phyloP scores from a whole-genome alignment of 1,140 invertebrate genomes.

The Tyrophagus putrescentiae region DNA sequence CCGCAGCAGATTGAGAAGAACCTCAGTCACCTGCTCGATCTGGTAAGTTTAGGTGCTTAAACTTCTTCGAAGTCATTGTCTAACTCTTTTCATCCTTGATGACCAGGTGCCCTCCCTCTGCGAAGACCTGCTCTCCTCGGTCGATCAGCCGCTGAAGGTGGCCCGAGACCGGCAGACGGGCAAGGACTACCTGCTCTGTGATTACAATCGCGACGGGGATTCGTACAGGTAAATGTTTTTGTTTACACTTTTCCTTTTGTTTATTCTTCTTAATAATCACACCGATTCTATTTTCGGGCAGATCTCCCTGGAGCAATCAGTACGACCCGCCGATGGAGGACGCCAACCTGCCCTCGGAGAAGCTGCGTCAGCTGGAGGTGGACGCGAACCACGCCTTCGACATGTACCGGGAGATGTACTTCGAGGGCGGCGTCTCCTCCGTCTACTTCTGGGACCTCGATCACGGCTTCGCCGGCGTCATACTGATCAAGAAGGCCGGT shows the following conservation, averaged over 20 bases:
- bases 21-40: slow-evolving; percentile 87
- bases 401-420: slow-evolving; percentile 96
- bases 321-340: slow-evolving; percentile 96
- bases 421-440: slow-evolving; percentile 96
- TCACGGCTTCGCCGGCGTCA: slow-evolving; percentile 96
- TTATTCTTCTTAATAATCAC: not conserved
- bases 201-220: slow-evolving; percentile 98
- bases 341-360: slow-evolving; percentile 93
- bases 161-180: slow-evolving; percentile 82
- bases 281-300: slow-evolving; percentile 38
- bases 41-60: slow-evolving; percentile 43
- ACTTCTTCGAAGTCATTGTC: not conserved
- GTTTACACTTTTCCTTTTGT: not conserved
- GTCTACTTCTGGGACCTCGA: slow-evolving; percentile 99
- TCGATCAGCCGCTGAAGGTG: slow-evolving; percentile 96
- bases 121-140: slow-evolving; percentile 88
- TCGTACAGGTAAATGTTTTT: slow-evolving; percentile 94
- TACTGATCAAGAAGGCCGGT: slow-evolving; percentile 95
- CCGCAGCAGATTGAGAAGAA: slow-evolving; percentile 99
- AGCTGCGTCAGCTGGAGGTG: slow-evolving; percentile 83
- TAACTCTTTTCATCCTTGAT: slow-evolving; percentile 18
- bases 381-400: slow-evolving; percentile 97
- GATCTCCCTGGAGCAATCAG: slow-evolving; percentile 97
- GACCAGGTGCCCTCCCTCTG: slow-evolving; percentile 68
- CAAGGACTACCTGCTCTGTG: slow-evolving; percentile 94